These are phyloP conservation scores for Amiota mariae DNA, from an alignment of 2,888 invertebrate species.

Conservation along the genomic window DNA sequence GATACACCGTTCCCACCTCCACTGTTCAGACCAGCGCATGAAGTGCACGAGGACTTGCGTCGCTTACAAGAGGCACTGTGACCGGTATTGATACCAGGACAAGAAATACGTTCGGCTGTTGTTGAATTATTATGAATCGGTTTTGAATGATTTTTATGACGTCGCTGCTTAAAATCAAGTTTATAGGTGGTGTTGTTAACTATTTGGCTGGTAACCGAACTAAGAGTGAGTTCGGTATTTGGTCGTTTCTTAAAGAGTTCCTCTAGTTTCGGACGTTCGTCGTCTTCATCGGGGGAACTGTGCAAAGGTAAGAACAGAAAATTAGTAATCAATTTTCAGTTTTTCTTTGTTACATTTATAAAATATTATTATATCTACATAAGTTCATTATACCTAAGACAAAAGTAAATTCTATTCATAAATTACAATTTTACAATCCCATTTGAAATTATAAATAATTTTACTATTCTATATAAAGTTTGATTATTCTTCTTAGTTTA, in stretches of 20 bases:
- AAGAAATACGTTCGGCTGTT: slow-evolving; percentile 33
- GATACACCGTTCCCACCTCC: slow-evolving; percentile 32
- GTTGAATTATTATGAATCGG: slow-evolving; percentile 44
- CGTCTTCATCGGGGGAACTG: slow-evolving; percentile 22
- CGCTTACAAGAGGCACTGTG: slow-evolving; percentile 43
- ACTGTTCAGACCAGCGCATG: slow-evolving; percentile 43
- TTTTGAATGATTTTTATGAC: slow-evolving; percentile 51
- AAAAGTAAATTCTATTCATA: neutral
- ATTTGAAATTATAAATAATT: neutral
- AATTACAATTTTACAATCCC: neutral
- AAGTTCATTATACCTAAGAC: neutral
- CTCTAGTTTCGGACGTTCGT: slow-evolving; percentile 29
- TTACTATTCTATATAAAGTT: too few species aligned
- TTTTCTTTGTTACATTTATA: too few species aligned
- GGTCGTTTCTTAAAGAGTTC: slow-evolving; percentile 42
- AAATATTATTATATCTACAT: too few species aligned
- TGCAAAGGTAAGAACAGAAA: neutral
- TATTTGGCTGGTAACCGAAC: slow-evolving; percentile 59
- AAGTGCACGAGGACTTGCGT: slow-evolving; percentile 58
- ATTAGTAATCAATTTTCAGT: neutral
- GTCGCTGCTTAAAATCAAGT: slow-evolving; percentile 61
- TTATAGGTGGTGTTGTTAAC: slow-evolving; percentile 59
- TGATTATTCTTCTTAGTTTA: too few species aligned
- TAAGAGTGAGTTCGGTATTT: slow-evolving; percentile 57
- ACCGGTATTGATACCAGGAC: slow-evolving; percentile 8